Base-by-base conservation (phyloP, 2,797 vertebrate genomes). In the Fistularia commersonii region DNA sequence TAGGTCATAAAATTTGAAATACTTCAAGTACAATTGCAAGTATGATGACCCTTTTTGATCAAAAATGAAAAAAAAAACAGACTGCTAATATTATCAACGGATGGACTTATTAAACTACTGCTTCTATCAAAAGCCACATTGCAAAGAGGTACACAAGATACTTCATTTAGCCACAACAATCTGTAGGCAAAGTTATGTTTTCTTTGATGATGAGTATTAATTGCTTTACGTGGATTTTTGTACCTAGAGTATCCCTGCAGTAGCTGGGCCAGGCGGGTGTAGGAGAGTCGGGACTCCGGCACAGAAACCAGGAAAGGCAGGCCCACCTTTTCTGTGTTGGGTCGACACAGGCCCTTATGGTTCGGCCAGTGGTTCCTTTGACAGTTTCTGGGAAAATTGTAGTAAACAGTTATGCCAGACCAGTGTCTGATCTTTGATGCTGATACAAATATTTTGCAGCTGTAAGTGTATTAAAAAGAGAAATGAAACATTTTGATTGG, bases 241-340 rank as follows among this genome's bases (percentile, higher is more conserved):
- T 86, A 99, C 97, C 97, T 95, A 64, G 97, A 96, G 0, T 94
- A 99, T 39, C 94, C 96, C 73, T 98, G 94, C 38, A 98, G 83
- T 5, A 99, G 90, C 84, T 98, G 97, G 42, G 92, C 86, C 42
- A 99, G 92, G 34, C 95, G 94, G 36, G 89, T 40, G 0, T 95
- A 95, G 33, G 92, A 96, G 72, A 99, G 92, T 12, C 97, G 93
- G 31, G 96, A 97, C 76, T 94, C 92, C 0, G 96, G 93, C 32
- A 98, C 91, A 0, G 95, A 97, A 84, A 99, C 89, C 77, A 99
- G 77, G 87, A 99, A 99, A 0, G 97, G 97, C 65, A 93, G 91
- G 31, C 97, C 96, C 5, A 99, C 95, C 23, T 93, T 94, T 82
- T 99, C 97, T 0, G 70, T 74, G 74, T 89, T 87, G 0, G 94